Evolutionary conservation across 1,140 invertebrate genomes (phyloP).

Genomic region (Platyura marginata): DNA sequence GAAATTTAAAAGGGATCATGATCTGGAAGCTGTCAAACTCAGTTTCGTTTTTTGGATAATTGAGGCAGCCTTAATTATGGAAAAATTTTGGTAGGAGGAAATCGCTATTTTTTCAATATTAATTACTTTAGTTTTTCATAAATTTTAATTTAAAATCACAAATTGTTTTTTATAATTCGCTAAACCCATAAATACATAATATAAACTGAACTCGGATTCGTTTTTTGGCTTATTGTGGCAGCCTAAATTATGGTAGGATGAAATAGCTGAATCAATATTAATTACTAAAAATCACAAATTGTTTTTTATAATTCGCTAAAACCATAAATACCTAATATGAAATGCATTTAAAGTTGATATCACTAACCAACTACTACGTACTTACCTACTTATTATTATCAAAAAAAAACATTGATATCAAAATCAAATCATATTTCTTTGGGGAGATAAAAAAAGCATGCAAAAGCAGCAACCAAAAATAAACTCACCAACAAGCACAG

Average conservation of each 20-base stretch:
- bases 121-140: too few species aligned
- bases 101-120: too few species aligned
- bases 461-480: constrained; percentile 9
- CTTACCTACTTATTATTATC: not conserved
- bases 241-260: too few species aligned
- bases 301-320: not conserved
- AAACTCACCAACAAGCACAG: constrained; percentile 46
- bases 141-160: not conserved
- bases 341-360: not conserved
- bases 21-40: too few species aligned
- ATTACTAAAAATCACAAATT: not conserved
- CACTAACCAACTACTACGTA: too few species aligned
- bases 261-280: too few species aligned
- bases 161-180: not conserved
- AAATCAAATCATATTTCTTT: not conserved
- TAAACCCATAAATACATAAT: not conserved
- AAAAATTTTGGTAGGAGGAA: too few species aligned
- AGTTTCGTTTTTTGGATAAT: too few species aligned
- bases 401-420: not conserved
- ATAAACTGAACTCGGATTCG: not conserved
- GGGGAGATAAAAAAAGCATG: constrained; percentile 8
- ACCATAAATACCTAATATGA: not conserved
- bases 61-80: too few species aligned
- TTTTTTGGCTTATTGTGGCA: not conserved
- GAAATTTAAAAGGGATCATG: too few species aligned